These are phyloP conservation scores for Callithrix jacchus DNA, from an alignment of 2,113 vertebrate species.

Conservation along the genomic window DNA sequence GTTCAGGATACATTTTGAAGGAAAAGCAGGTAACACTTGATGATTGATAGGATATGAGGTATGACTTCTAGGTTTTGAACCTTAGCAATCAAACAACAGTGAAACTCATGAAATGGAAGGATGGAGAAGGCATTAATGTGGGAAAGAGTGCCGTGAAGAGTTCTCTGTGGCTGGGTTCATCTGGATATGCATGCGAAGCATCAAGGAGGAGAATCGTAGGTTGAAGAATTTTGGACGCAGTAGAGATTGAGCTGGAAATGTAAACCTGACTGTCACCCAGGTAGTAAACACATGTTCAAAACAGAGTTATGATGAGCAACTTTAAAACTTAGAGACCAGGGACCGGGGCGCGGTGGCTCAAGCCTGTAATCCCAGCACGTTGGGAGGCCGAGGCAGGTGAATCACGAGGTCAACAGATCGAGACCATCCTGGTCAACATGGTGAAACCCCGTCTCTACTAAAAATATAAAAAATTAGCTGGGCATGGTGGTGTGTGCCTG, in stretches of 20 bases:
- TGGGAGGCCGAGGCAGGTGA: no score
- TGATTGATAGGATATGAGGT: not conserved
- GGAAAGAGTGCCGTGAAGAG: not conserved
- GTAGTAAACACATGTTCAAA: accelerated
- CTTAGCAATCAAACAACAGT: no score
- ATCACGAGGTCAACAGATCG: no score
- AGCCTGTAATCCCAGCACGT: no score
- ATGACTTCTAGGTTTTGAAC: not conserved
- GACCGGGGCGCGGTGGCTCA: no score
- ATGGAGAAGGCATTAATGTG: not conserved
- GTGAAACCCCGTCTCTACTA: no score
- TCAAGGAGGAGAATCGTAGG: not conserved
- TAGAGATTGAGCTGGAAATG: not conserved
- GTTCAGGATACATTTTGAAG: not conserved
- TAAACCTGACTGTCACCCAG: not conserved
- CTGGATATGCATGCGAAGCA: no score
- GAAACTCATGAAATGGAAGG: not conserved
- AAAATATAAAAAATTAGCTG: no score
- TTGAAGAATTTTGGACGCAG: not conserved
- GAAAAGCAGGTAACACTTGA: not conserved
- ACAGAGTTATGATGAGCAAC: not conserved
- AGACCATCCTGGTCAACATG: no score
- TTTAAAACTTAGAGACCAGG: not conserved
- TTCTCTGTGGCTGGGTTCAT: not conserved
- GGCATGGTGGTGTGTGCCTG: no score